Conservation (phyloP, 2,797 vertebrate genomes). For the Amphiprion clarkii region DNA sequence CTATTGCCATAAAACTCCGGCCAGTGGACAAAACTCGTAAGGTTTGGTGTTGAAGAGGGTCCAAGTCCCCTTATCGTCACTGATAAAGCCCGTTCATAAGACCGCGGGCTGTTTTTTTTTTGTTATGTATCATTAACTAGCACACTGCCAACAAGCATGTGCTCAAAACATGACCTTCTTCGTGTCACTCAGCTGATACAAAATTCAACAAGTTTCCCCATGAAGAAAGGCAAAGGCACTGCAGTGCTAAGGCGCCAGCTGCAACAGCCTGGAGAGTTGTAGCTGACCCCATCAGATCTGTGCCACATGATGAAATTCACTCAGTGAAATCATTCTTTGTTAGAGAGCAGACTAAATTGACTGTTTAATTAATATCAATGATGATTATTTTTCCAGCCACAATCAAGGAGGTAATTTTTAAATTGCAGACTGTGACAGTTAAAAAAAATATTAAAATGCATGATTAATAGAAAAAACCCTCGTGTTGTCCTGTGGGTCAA, state of each 20-base stretch:
- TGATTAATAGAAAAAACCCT: constrained; percentile 40
- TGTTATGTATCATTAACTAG: constrained; percentile 82
- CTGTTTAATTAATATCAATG: constrained; percentile 38
- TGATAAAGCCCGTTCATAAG: constrained; percentile 62
- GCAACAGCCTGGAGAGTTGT: constrained; percentile 33
- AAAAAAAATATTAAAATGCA: background rate
- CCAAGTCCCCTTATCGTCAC: constrained; percentile 66
- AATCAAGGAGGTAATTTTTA: constrained; percentile 57
- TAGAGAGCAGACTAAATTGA: constrained; percentile 42
- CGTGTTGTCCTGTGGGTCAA: too few species aligned
- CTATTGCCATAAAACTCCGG: constrained; percentile 52
- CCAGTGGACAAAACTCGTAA: constrained; percentile 25
- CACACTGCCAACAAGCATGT: constrained; percentile 33
- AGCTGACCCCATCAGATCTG: constrained; percentile 33
- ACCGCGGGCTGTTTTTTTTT: constrained; percentile 67
- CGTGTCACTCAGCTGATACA: constrained; percentile 26
- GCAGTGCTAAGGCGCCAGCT: constrained; percentile 21
- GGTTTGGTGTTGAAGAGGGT: constrained; percentile 43
- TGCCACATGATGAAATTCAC: constrained; percentile 40
- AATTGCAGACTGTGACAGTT: constrained; percentile 22
- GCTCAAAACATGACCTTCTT: constrained; percentile 24
- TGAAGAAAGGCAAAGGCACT: constrained; percentile 33
- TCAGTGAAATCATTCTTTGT: constrained; percentile 30
- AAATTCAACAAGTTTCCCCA: constrained; percentile 32
- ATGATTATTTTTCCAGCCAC: constrained; percentile 53